Evolutionary conservation across 2,888 invertebrate species (phyloP).

Genomic region (Mactromeris polynyma): DNA sequence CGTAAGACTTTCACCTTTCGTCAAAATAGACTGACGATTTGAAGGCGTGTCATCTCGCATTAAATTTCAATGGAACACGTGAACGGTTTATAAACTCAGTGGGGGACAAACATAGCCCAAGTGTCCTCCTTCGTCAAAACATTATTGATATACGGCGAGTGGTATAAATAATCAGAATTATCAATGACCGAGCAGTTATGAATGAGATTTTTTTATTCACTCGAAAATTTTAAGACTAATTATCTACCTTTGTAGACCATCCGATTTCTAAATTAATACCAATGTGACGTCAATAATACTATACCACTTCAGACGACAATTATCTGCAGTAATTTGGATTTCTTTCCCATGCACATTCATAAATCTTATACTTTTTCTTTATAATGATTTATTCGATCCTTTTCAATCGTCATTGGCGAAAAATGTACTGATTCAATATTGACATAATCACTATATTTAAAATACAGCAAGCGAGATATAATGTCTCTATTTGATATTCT

Average conservation of each 20-base stretch:
- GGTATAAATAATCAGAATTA: constrained; percentile 15
- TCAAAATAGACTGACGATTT: not conserved
- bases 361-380: not conserved
- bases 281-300: not conserved
- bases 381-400: not conserved
- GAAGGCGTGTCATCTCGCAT: not conserved
- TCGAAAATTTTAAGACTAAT: not conserved
- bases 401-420: not conserved
- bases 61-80: not conserved
- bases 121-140: not conserved
- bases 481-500: not conserved
- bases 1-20: not conserved
- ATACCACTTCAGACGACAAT: not conserved
- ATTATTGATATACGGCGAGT: not conserved
- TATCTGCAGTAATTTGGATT: not conserved
- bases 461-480: not conserved
- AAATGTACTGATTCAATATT: not conserved
- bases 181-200: constrained; percentile 7
- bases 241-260: not conserved
- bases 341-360: not conserved
- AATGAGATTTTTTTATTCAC: not conserved
- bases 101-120: not conserved
- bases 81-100: not conserved
- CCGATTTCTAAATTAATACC: constrained; percentile 1
- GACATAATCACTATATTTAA: not conserved